Evolutionary conservation across 2,113 vertebrate genomes (phyloP), one percentile per base, ranked within the genome.

Genomic region (Craseonycteris thonglongyai): DNA sequence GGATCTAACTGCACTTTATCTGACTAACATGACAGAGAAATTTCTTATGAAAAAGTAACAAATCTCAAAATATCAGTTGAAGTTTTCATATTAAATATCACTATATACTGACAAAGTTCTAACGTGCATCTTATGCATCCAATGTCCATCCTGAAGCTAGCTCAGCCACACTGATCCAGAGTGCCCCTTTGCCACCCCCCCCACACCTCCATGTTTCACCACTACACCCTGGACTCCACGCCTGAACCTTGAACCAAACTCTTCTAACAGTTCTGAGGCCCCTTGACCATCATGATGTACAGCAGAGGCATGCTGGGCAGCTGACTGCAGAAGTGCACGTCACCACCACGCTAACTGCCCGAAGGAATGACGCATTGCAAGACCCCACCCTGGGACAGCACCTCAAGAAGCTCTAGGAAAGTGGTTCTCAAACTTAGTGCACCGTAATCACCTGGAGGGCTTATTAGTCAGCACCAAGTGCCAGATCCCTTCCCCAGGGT

Each of bases 11-110:
- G 66, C 15, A 85, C 33, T 63, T 63, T 11, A 69, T 33, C 61
- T 75, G 11, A 79, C 66, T 40, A 84, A 56, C 5, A 5, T 18
- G 66, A 26, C 10, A 76, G 61, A 58, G 54, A 71, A 75, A 65
- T 76, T 54, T 92, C 91, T 35, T 33, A 80, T 11, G 59, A 63
- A 89, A 89, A 78, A 35, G 12, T 49, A 58, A 85, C 35, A 71
- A 21, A 61, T 66, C 68, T 74, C 47, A 75, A n/a, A n/a, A n/a
- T n/a, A n/a, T n/a, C n/a, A n/a, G n/a, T n/a, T n/a, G n/a, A n/a
- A n/a, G n/a, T 47, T 49, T 45, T 63, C 38, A 30, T 33, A 10
- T 6, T 35, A 21, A 18, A 4, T 42, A 28, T 58, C 16, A 51
- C 2, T 49, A 61, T 56, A 47, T 38, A 75, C 30, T 40, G 51